These are phyloP conservation scores for Heteromyza rotundicornis DNA, from an alignment of 2,888 invertebrate species.

Conservation along the genomic window DNA sequence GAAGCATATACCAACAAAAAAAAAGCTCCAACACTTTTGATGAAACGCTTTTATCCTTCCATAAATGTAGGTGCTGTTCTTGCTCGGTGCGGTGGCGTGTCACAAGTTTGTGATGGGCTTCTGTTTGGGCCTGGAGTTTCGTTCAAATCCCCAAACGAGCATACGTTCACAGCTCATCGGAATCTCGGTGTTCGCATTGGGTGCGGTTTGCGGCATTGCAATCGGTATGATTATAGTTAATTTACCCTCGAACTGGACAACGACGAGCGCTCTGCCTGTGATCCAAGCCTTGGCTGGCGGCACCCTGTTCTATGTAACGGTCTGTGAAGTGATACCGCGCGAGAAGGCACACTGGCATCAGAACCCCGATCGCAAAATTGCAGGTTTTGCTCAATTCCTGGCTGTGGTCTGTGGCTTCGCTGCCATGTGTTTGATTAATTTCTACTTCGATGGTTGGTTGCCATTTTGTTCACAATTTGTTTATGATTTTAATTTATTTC, in stretches of 20 bases:
- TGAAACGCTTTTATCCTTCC: neutral
- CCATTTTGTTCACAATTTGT: neutral
- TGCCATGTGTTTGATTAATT: slow-evolving; percentile 70
- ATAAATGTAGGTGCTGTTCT: slow-evolving; percentile 68
- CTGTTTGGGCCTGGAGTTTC: slow-evolving; percentile 78
- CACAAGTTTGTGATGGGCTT: slow-evolving; percentile 85
- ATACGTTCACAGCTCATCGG: slow-evolving; percentile 65
- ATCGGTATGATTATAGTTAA: slow-evolving; percentile 70
- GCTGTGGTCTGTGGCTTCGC: slow-evolving; percentile 69
- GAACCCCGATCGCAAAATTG: slow-evolving; percentile 63
- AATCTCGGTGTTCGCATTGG: slow-evolving; percentile 71
- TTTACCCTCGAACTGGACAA: slow-evolving; percentile 63
- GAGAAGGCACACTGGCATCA: slow-evolving; percentile 78
- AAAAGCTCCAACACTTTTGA: too few relatives aligned
- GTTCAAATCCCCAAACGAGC: slow-evolving; percentile 62
- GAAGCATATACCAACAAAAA: too few relatives aligned
- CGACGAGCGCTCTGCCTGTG: slow-evolving; percentile 64
- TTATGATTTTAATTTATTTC: slow-evolving; percentile 3
- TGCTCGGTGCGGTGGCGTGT: slow-evolving; percentile 74
- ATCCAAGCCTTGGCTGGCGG: slow-evolving; percentile 79
- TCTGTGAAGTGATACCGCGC: slow-evolving; percentile 77
- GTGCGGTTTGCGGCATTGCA: slow-evolving; percentile 73
- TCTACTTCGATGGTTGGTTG: slow-evolving; percentile 65
- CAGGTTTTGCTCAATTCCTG: slow-evolving; percentile 71
- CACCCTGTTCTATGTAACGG: slow-evolving; percentile 77